Conservation (phyloP, 2,113 vertebrate species). For the Hippocampus zosterae region DNA sequence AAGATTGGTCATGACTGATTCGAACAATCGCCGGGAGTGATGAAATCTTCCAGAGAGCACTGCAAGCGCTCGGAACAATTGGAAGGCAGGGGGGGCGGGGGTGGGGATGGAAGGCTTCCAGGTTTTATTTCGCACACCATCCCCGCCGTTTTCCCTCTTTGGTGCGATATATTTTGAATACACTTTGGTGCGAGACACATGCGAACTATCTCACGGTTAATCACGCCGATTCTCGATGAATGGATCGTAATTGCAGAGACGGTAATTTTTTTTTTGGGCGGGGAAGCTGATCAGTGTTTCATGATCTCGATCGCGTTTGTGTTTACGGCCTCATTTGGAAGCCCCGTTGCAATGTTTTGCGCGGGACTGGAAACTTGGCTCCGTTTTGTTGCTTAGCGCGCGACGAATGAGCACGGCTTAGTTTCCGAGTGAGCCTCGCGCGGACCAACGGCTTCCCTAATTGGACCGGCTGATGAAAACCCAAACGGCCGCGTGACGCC, state of each 20-base stretch:
- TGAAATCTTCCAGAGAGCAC: slow-evolving; percentile 30
- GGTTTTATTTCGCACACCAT: background rate
- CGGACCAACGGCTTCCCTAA: slow-evolving; percentile 33
- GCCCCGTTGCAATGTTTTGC: background rate
- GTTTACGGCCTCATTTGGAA: background rate
- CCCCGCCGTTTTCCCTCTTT: background rate
- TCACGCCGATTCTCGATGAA: slow-evolving; percentile 6
- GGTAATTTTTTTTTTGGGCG: too few relatives aligned
- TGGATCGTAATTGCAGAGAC: slow-evolving; percentile 17
- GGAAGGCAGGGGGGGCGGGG: background rate
- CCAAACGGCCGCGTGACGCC: slow-evolving; percentile 18
- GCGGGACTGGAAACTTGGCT: background rate
- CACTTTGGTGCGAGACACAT: slow-evolving; percentile 19
- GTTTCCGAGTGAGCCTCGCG: background rate
- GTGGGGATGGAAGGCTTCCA: background rate
- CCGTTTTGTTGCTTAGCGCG: background rate
- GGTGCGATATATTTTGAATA: background rate
- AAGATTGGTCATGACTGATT: slow-evolving; percentile 15
- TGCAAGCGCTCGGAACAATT: slow-evolving; percentile 23
- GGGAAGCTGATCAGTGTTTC: too few relatives aligned
- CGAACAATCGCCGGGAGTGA: slow-evolving; percentile 29
- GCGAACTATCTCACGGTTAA: slow-evolving; percentile 18
- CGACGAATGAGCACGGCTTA: background rate
- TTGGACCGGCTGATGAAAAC: slow-evolving; percentile 45
- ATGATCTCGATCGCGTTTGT: background rate